Base-by-base conservation (phyloP, 2,113 vertebrate genomes). In the Herpailurus yagouaroundi region DNA sequence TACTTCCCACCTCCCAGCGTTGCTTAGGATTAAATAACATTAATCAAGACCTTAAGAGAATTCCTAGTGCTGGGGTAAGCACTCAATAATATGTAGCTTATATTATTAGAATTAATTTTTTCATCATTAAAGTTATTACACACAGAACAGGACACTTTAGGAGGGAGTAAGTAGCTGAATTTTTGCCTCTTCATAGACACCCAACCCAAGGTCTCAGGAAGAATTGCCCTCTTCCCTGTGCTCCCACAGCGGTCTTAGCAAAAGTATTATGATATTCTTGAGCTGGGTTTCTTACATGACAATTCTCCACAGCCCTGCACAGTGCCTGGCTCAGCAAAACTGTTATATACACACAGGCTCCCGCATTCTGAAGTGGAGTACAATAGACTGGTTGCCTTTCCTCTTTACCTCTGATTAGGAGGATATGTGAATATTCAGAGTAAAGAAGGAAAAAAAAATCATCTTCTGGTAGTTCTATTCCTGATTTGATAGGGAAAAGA, bases 111-210 rank as follows among this genome's bases (percentile, higher is more conserved):
- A 89, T 3, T 50, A 69, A 76, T 82, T 77, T 38, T 82, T 27
- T 97, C 63, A 85, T 79, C 52, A 60, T 73, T 83, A 57, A 80
- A 74, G n/a, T 74, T 74, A 81, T 50, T 89, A 60, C 84, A 94
- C 84, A 93, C 41, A 71, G 36, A 52, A 57, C 48, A 77, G 63
- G n/a, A 68, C 68, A 52, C 25, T 85, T 80, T 25, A 73, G 63
- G 52, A 84, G 25, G 29, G 21, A 79, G 57, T 7, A 25, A 96
- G 31, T 15, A 52, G 64, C 55, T 74, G 55, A 73, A 74, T 74
- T 55, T 89, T 71, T 89, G 64, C 60, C 29, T 95, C 16, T 90
- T 48, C 29, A 9, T 31, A 12, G 81, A 91, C 23, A 87, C 15
- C 18, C 66, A 90, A 45, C 23, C n/a, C 50, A 90, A 82, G 63